Conservation (phyloP, 1,140 invertebrate genomes). For the Leptinotarsa undecemlineata region DNA sequence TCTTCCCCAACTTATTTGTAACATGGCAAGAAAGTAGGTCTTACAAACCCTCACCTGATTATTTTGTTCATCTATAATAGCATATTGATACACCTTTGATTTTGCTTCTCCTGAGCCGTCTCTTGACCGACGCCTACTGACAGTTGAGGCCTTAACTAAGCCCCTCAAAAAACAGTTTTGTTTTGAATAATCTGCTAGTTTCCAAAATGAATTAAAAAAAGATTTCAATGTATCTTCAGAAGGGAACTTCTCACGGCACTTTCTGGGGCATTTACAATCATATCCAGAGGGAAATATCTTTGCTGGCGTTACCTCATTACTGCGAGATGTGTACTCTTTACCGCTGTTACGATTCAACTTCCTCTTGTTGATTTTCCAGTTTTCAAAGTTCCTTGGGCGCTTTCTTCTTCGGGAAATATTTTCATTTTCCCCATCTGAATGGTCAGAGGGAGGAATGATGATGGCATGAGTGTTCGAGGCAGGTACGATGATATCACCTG, state of each 20-base stretch:
- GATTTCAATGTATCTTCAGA: background rate
- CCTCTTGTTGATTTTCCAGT: background rate
- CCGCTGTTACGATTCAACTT: background rate
- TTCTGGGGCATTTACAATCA: background rate
- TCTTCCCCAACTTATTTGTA: constrained; percentile 28
- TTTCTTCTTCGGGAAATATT: background rate
- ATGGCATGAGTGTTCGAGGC: too few species aligned
- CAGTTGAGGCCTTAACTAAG: background rate
- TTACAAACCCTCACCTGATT: constrained; percentile 7
- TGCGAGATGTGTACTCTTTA: background rate
- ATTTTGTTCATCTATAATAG: constrained; percentile 2
- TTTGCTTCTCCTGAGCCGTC: background rate
- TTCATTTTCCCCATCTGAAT: too few species aligned
- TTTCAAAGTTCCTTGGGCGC: background rate
- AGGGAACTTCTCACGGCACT: background rate
- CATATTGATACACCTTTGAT: background rate
- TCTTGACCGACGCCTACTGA: background rate
- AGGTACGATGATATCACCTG: too few species aligned
- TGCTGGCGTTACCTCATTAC: background rate
- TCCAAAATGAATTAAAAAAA: constrained; percentile 9
- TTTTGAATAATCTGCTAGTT: background rate
- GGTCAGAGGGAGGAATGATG: too few species aligned
- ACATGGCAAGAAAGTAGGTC: constrained; percentile 1
- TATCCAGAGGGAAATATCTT: background rate
- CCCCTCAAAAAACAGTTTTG: background rate